Evolutionary conservation across 2,113 vertebrate species (phyloP).

Genomic region (Prietella phreatophila): DNA sequence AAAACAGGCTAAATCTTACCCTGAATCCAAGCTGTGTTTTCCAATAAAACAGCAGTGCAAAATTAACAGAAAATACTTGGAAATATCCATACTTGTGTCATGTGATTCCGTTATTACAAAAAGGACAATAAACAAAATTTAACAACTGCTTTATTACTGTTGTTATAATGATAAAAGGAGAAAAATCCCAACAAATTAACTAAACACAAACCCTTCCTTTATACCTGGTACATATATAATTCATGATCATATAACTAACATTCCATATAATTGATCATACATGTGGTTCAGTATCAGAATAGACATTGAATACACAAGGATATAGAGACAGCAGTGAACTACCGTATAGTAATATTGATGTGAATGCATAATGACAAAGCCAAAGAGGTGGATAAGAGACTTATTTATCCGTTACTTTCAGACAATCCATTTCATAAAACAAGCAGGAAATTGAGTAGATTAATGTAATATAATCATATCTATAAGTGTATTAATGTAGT

Average conservation of each 20-base stretch:
- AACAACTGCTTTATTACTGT: not conserved
- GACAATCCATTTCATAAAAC: not conserved
- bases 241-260: not conserved
- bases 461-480: not conserved
- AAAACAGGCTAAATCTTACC: too few relatives aligned
- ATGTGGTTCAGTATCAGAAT: not conserved
- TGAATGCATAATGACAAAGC: not conserved
- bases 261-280: not conserved
- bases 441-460: not conserved
- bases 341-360: not conserved
- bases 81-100: not conserved
- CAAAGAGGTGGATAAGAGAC: not conserved
- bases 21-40: not conserved
- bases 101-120: not conserved
- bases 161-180: not conserved
- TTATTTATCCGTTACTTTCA: not conserved
- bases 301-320: not conserved
- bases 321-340: not conserved
- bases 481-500: too few relatives aligned
- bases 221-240: not conserved
- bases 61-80: not conserved
- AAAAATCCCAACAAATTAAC: too few relatives aligned
- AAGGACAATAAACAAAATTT: not conserved
- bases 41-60: not conserved
- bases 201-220: not conserved